Base-by-base conservation (phyloP, 2,113 vertebrate species). In the Platanista minor region DNA sequence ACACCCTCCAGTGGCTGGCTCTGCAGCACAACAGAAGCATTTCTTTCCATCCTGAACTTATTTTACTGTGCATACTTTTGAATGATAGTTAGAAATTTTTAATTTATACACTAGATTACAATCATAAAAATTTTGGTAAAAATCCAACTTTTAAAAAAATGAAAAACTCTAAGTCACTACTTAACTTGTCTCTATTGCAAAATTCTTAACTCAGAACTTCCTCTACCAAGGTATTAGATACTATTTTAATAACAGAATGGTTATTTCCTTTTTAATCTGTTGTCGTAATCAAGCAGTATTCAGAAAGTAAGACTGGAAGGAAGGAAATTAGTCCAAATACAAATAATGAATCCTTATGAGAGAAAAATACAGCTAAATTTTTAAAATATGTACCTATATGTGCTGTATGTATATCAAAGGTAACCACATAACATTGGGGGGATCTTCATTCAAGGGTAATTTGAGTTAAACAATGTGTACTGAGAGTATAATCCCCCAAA, bases 271-370 rank as follows among this genome's bases (percentile, higher is more conserved):
- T 66, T 83, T 85, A 90, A 85, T 59, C 33, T 87, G 46, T 36
- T 67, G 69, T 94, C 27, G 83, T 94, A 87, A 95, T 52, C 66
- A 96, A 96, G 27, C 18, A 94, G 87, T 85, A 83, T 80, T 96
- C 78, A 87, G 57, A 90, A 90, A 78, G 18, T 61, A 67, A 80
- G 43, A 80, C 8, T 77, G 8, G 13, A 72, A 94, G 43, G 39
- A 46, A 86, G 36, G 27, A 95, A 92, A 96, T 77, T 41, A 81
- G 41, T 69, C 46, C 92, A 91, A 93, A 90, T 61, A 64, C 21
- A 97, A 86, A 90, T 0, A 96, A 23, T 46, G 25, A 85, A 78
- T 87, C 14, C 18, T 43, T 90, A 27, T 33, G 21, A 69, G 36
- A 74, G 12, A 74, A 89, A 96, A 93, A 46, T 49, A 71, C 15